Evolutionary conservation across 2,797 vertebrate species (phyloP), one percentile per base, ranked within the genome.

Genomic region (Ispidina picta): DNA sequence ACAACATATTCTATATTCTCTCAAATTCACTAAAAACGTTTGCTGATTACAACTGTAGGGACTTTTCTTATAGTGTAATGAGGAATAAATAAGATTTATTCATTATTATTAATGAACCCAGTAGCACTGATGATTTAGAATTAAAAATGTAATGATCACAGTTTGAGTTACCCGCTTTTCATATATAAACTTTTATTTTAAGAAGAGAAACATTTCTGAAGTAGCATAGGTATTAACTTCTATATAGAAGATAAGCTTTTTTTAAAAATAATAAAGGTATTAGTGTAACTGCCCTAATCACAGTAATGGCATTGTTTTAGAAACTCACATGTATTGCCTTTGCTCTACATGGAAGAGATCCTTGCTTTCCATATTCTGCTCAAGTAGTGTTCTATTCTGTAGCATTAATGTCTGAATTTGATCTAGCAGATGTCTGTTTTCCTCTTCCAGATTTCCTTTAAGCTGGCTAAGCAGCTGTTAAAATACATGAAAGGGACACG

Each of bases 301-400:
- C 56, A 93, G 54, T 39, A 22, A 70, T 35, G n/a, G 62, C 17
- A 92, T 43, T 84, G 77, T 85, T 95, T 93, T 71, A 91, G 94
- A 64, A 96, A 98, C 98, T 93, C 97, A 99, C 99, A 99, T 99
- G 96, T 99, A 99, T 77, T 99, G 99, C 91, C 99, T 98, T 97
- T 99, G 99, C 91, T 99, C 99, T 22, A 99, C 98, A 35, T 99
- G 99, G 97, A 99, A 99, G 93, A 99, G 98, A 97, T 99, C 99
- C 96, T 99, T 99, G 98, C 98, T 99, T 97, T 99, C 99, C 99
- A 99, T 99, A 52, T 98, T 99, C 96, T 99, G 99, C 89, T 99
- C 99, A 97, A 99, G 94, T 81, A 99, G 96, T 7, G 98, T 98
- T 92, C 98, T 98, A 96, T 99, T 99, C 95, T 99, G 99, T 31